These are phyloP conservation scores for Gibbula magus DNA, from an alignment of 2,888 invertebrate genomes.

Conservation along the genomic window DNA sequence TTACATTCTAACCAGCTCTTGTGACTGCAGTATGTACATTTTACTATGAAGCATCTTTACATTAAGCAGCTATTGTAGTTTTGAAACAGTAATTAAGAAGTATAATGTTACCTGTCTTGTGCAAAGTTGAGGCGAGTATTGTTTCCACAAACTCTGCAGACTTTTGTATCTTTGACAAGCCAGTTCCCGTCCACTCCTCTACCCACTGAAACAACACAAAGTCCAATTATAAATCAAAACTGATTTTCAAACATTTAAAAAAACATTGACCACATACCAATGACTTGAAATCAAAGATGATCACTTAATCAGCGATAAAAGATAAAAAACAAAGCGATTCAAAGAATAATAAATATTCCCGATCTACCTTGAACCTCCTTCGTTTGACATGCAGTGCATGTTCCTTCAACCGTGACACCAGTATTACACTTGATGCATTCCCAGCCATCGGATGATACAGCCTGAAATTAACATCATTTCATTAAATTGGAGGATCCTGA, in stretches of 20 bases:
- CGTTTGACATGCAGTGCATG: conserved; percentile 21
- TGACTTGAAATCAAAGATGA: too few relatives aligned
- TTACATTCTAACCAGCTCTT: too few relatives aligned
- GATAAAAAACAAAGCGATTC: neutral
- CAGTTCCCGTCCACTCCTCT: conserved; percentile 44
- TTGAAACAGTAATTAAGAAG: too few relatives aligned
- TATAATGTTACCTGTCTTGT: conserved; percentile 48
- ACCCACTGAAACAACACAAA: conserved; percentile 44
- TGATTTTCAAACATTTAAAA: neutral
- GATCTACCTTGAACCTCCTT: too few relatives aligned
- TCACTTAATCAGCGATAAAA: neutral
- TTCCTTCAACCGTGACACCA: conserved; percentile 26
- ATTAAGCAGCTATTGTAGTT: too few relatives aligned
- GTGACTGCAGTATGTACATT: too few relatives aligned
- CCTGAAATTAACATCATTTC: conserved; percentile 40
- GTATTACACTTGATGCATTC: conserved; percentile 59
- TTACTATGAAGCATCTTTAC: too few relatives aligned
- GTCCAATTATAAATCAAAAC: neutral
- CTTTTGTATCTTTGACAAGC: conserved; percentile 26
- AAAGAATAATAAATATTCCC: neutral
- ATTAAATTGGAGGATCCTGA: neutral
- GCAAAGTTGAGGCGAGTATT: conserved; percentile 52
- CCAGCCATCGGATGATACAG: conserved; percentile 64
- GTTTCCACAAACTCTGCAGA: conserved; percentile 51
- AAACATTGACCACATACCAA: too few relatives aligned